Percentiles rank a stretch among this genome's conserved stretches.
These are phyloP conservation scores for Arion vulgaris DNA, from an alignment of 1,140 invertebrate genomes.

Conservation along the genomic window DNA sequence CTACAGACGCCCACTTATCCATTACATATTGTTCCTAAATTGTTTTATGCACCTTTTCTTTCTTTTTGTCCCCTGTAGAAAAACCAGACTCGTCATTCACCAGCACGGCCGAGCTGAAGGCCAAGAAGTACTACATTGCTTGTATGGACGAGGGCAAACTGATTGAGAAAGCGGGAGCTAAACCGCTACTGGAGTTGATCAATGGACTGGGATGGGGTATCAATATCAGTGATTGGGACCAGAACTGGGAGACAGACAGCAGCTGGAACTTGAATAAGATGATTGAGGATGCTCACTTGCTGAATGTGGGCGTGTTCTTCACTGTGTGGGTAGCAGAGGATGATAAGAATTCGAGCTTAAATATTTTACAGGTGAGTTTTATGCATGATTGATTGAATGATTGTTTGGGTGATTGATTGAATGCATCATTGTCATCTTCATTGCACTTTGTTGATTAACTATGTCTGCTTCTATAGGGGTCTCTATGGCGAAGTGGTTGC, in stretches of 20 bases:
- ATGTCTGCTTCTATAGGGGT: too few species aligned
- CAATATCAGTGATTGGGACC: slow-evolving; percentile 72
- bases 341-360: slow-evolving; percentile 89
- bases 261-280: slow-evolving; percentile 84
- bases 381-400: too few species aligned
- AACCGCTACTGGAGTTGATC: slow-evolving; percentile 86
- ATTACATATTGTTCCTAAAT: too few species aligned
- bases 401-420: too few species aligned
- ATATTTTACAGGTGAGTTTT: slow-evolving; percentile 85
- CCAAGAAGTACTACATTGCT: slow-evolving; percentile 90
- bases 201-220: slow-evolving; percentile 82
- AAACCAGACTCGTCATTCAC: slow-evolving; percentile 43
- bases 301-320: slow-evolving; percentile 82
- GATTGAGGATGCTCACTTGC: slow-evolving; percentile 86
- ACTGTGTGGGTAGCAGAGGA: slow-evolving; percentile 93
- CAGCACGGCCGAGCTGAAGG: slow-evolving; percentile 89
- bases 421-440: too few species aligned
- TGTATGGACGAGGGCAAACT: slow-evolving; percentile 95
- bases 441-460: too few species aligned
- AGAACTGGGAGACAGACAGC: slow-evolving; percentile 71
- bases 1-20: too few species aligned
- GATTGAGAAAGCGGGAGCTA: slow-evolving; percentile 85
- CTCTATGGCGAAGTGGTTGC: too few species aligned
- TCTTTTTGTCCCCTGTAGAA: too few species aligned
- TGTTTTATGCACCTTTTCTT: too few species aligned